Evolutionary conservation across 2,888 invertebrate genomes (phyloP).

Genomic region (Dasypogon diadema): DNA sequence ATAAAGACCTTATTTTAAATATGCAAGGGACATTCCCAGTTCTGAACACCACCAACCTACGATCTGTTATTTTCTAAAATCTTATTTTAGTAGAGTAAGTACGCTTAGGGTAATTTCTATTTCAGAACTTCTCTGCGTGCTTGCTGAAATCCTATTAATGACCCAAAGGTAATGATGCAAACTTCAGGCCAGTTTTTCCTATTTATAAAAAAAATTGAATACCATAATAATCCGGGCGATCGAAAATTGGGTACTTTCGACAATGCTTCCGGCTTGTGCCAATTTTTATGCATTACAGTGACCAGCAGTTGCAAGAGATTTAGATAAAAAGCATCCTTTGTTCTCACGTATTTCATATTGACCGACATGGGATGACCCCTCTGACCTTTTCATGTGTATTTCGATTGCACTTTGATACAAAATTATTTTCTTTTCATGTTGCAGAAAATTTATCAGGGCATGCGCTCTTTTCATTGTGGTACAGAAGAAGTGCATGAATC

Average conservation of each 20-base stretch:
- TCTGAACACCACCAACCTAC: no score
- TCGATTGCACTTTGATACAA: slow-evolving; percentile 33
- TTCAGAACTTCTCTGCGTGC: no score
- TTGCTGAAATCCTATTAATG: slow-evolving; percentile 39
- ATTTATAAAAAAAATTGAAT: background rate
- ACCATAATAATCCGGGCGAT: slow-evolving; percentile 13
- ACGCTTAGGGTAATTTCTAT: no score
- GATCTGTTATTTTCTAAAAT: no score
- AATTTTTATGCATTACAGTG: slow-evolving; percentile 20
- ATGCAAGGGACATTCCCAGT: background rate
- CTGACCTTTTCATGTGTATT: slow-evolving; percentile 7
- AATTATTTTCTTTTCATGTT: slow-evolving; percentile 36
- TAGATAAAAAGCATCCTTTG: slow-evolving; percentile 22
- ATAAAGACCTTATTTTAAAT: background rate
- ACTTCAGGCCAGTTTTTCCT: slow-evolving; percentile 5
- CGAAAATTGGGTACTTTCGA: background rate
- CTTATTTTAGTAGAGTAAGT: no score
- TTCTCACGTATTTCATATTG: slow-evolving; percentile 16
- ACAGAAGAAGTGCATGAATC: background rate
- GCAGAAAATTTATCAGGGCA: slow-evolving; percentile 26
- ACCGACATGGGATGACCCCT: slow-evolving; percentile 34
- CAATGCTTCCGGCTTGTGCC: slow-evolving; percentile 33
- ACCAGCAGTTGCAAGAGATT: slow-evolving; percentile 37
- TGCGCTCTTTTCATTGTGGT: background rate
- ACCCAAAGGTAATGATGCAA: slow-evolving; percentile 1